Percentiles rank a stretch among this genome's conserved stretches.
phyloP scores from a whole-genome alignment of 2,797 vertebrate genomes.

The Acrocephalus scirpaceus region DNA sequence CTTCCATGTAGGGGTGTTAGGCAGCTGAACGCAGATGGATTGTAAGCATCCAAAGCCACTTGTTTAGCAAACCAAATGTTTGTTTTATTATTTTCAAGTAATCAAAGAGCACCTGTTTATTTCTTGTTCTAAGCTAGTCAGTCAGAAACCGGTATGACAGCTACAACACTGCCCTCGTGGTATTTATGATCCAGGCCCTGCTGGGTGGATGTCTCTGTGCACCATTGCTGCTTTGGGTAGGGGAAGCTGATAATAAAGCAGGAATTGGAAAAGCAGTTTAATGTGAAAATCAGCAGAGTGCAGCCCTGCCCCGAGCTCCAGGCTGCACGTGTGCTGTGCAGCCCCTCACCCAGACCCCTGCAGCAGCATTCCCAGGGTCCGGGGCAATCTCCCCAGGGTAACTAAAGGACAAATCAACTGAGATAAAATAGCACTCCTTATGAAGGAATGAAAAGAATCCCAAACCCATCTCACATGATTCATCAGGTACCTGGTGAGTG shows the following conservation, averaged over 20 bases:
- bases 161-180: not conserved
- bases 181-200: not conserved
- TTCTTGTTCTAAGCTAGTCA: not conserved
- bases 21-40: not conserved
- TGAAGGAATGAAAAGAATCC: not conserved
- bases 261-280: not conserved
- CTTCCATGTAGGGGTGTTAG: not conserved
- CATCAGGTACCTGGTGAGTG: not conserved
- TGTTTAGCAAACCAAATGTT: conserved; percentile 53
- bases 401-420: not conserved
- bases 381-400: not conserved
- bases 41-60: not conserved
- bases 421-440: not conserved
- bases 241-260: not conserved
- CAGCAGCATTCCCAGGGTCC: not conserved
- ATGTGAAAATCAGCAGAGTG: not conserved
- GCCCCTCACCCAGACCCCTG: not conserved
- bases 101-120: conserved; percentile 27
- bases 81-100: conserved; percentile 47
- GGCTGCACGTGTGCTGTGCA: accelerated
- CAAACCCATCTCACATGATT: accelerated
- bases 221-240: accelerated
- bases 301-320: not conserved
- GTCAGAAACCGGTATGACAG: not conserved
- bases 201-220: not conserved